These are phyloP conservation scores for Lordiphosa collinella DNA, from an alignment of 1,140 invertebrate species.

Conservation along the genomic window DNA sequence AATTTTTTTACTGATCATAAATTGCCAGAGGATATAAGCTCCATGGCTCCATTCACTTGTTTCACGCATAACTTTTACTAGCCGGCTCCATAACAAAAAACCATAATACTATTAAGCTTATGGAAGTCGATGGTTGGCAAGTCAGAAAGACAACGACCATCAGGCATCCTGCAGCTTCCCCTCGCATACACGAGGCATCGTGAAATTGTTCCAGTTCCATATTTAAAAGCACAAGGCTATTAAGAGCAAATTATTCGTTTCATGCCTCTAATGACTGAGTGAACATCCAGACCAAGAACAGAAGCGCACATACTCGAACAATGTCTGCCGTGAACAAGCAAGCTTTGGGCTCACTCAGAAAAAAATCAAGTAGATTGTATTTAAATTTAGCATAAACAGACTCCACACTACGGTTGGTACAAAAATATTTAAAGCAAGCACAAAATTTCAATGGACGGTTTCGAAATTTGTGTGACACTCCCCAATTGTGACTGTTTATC, in stretches of 20 bases:
- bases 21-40: too few species aligned
- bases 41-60: too few species aligned
- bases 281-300: slow-evolving; percentile 15
- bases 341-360: background rate
- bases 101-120: too few species aligned
- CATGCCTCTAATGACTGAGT: slow-evolving; percentile 25
- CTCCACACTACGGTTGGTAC: background rate
- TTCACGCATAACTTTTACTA: too few species aligned
- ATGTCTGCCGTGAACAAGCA: background rate
- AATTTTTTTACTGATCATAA: too few species aligned
- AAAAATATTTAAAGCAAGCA: background rate
- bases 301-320: background rate
- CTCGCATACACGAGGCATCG: background rate
- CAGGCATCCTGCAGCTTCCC: background rate
- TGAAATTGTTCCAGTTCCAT: slow-evolving; percentile 18
- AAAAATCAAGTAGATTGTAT: too few species aligned
- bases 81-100: too few species aligned
- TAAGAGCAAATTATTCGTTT: slow-evolving; percentile 29
- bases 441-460: too few species aligned
- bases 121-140: background rate
- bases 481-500: too few species aligned
- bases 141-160: background rate
- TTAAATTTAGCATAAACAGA: background rate
- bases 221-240: slow-evolving; percentile 23
- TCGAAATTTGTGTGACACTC: too few species aligned